Evolutionary conservation across 2,113 vertebrate species (phyloP).

Genomic region (Lepus europaeus): DNA sequence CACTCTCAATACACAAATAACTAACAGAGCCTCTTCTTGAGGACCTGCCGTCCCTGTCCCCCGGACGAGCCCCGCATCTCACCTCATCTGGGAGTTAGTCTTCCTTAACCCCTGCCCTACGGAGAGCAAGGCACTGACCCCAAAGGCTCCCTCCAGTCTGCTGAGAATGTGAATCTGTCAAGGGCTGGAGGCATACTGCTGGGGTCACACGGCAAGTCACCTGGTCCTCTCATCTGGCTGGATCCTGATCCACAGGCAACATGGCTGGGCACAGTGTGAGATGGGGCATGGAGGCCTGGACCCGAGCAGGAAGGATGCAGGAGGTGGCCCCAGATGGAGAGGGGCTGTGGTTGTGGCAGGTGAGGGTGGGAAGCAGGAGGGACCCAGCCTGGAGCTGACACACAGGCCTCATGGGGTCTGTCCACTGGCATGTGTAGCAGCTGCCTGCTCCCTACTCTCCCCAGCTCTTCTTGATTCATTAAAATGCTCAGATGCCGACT

Average conservation of each 20-base stretch:
- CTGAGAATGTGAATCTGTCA: not conserved
- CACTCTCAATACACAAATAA: not conserved
- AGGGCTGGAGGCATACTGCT: not conserved
- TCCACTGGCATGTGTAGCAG: not conserved
- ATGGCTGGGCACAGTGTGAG: not conserved
- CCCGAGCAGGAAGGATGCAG: not conserved
- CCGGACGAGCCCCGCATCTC: accelerated
- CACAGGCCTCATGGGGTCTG: not conserved
- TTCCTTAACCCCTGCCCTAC: not conserved
- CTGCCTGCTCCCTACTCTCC: not conserved
- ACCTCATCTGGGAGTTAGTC: not conserved
- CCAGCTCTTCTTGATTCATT: conserved; percentile 80
- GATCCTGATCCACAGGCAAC: not conserved
- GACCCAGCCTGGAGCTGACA: not conserved
- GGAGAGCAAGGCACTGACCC: not conserved
- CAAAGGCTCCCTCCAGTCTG: not conserved
- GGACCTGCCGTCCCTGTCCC: not conserved
- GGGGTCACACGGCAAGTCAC: not conserved
- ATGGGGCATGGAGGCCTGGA: not conserved
- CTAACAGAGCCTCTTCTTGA: not conserved
- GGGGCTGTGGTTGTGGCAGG: not conserved
- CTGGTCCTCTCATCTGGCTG: not conserved
- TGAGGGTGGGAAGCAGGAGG: not conserved
- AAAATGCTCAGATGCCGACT: conserved; percentile 80
- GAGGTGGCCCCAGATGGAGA: not conserved